Evolutionary conservation across 1,140 invertebrate genomes (phyloP).

Genomic region (Orchestia grillus): DNA sequence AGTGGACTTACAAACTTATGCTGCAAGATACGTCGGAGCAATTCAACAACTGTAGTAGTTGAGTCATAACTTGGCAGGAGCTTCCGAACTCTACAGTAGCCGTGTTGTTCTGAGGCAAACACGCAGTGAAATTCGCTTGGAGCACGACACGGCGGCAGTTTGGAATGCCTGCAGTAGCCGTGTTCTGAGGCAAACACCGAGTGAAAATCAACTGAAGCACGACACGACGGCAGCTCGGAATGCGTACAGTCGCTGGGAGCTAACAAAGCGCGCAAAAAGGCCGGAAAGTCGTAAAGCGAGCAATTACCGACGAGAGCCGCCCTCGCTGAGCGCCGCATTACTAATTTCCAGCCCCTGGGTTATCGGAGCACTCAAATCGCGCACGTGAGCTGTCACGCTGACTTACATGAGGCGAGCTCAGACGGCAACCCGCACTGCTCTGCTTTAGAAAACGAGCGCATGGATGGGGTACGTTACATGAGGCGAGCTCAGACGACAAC

Average conservation of each 20-base stretch:
- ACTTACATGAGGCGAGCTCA: background rate
- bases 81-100: no score
- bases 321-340: background rate
- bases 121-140: no score
- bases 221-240: background rate
- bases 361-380: background rate
- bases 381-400: background rate
- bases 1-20: background rate
- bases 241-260: background rate
- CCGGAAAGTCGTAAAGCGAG: background rate
- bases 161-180: background rate
- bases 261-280: background rate
- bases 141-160: no score
- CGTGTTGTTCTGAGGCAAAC: no score
- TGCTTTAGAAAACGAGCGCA: background rate
- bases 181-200: background rate
- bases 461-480: background rate
- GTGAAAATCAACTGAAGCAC: background rate
- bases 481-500: no score
- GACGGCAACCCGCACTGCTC: no score
- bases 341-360: background rate
- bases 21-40: background rate
- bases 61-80: background rate
- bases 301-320: background rate
- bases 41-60: background rate